These are phyloP conservation scores for Fragum whitleyi DNA, from an alignment of 2,888 invertebrate species.

Conservation along the genomic window DNA sequence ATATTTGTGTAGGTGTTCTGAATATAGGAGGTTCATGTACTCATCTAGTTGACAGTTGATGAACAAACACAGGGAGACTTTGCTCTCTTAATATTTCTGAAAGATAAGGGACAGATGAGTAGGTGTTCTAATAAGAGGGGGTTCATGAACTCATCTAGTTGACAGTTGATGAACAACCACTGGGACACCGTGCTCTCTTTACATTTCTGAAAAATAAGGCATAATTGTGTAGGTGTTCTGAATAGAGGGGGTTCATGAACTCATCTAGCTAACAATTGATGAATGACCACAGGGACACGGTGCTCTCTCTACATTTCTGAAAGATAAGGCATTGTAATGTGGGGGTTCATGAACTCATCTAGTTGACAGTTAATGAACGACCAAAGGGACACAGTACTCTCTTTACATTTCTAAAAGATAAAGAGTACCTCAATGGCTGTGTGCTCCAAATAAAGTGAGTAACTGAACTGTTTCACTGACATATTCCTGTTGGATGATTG, in stretches of 20 bases:
- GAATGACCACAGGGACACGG: constrained; percentile 98
- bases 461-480: no score
- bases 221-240: constrained; percentile 86
- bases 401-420: constrained; percentile 88
- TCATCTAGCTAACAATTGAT: constrained; percentile 94
- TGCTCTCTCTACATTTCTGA: constrained; percentile 91
- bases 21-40: constrained; percentile 97
- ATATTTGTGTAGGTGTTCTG: constrained; percentile 86
- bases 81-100: constrained; percentile 91
- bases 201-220: constrained; percentile 86
- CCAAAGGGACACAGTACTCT: constrained; percentile 97
- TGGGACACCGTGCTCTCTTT: constrained; percentile 96
- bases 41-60: constrained; percentile 92
- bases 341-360: constrained; percentile 95
- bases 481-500: no score
- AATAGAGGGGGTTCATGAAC: constrained; percentile 97
- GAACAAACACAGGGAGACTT: constrained; percentile 96
- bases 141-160: constrained; percentile 94
- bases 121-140: no score
- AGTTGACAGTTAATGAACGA: constrained; percentile 95
- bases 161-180: constrained; percentile 97
- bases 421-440: no score
- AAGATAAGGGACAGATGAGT: no score
- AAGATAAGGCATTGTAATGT: no score
- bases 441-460: no score